A percentile compares a stretch with the other conserved stretches of the same genome.
phyloP scores from a whole-genome alignment of 2,888 invertebrate species.

The Platycheirus rosarum region DNA sequence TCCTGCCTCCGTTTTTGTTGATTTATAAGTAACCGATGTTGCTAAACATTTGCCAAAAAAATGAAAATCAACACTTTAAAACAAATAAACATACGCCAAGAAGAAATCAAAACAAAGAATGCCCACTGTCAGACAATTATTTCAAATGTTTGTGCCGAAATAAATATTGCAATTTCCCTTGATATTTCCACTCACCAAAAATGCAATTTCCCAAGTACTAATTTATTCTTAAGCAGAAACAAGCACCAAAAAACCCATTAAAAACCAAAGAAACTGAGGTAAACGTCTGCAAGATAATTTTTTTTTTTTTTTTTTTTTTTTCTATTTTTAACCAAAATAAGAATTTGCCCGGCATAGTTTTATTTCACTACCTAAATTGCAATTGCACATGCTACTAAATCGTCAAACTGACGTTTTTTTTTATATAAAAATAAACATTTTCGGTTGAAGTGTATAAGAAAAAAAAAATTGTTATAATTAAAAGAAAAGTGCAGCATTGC shows the following conservation, averaged over 20 bases:
- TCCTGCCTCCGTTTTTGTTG: slow-evolving; percentile 7
- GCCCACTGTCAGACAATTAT: slow-evolving; percentile 61
- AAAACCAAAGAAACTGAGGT: slow-evolving; percentile 32
- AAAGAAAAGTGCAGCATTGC: slow-evolving; percentile 37
- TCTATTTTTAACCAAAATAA: slow-evolving; percentile 68
- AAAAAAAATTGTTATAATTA: slow-evolving; percentile 20
- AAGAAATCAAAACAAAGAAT: slow-evolving; percentile 68
- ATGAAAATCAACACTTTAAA: slow-evolving; percentile 20
- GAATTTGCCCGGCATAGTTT: slow-evolving; percentile 54
- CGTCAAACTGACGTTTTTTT: slow-evolving; percentile 63
- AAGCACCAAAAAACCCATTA: slow-evolving; percentile 11
- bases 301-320: slow-evolving; percentile 18
- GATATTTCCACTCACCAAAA: slow-evolving; percentile 55
- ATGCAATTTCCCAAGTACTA: slow-evolving; percentile 30
- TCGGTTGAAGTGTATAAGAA: slow-evolving; percentile 5
- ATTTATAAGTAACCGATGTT: slow-evolving; percentile 64
- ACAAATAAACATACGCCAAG: slow-evolving; percentile 60
- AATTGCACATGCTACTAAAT: slow-evolving; percentile 61
- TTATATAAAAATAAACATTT: slow-evolving; percentile 43
- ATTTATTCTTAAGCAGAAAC: slow-evolving; percentile 9
- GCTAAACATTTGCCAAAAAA: slow-evolving; percentile 56
- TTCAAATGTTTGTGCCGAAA: slow-evolving; percentile 29
- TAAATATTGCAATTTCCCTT: slow-evolving; percentile 57
- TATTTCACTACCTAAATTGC: slow-evolving; percentile 30
- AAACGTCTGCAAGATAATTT: neutral